Percentiles rank a stretch among this genome's conserved stretches.
These are phyloP conservation scores for Urocitellus parryii DNA, from an alignment of 2,113 vertebrate genomes.

Conservation along the genomic window DNA sequence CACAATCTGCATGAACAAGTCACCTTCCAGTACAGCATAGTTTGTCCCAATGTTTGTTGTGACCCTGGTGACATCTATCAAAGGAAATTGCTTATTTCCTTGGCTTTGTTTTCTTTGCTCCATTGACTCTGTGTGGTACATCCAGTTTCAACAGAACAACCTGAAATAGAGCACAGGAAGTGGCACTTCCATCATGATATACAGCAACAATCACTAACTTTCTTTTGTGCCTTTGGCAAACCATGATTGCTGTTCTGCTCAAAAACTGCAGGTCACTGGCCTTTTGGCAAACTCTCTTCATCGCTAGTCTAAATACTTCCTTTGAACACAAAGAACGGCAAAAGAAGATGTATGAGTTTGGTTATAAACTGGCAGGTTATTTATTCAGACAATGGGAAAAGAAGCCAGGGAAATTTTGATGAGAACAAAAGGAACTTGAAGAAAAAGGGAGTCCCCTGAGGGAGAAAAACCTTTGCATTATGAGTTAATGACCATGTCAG, in stretches of 20 bases:
- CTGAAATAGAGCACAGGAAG: background rate
- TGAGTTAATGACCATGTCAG: conserved; percentile 11
- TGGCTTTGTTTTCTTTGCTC: conserved; percentile 44
- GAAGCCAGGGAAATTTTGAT: background rate
- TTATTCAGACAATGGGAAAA: conserved; percentile 58
- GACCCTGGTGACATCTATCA: conserved; percentile 3
- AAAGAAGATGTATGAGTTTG: background rate
- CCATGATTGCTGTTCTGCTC: conserved; percentile 53
- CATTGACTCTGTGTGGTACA: conserved; percentile 14
- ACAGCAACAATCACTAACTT: background rate
- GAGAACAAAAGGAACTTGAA: background rate
- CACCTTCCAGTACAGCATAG: background rate
- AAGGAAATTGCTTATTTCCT: conserved; percentile 50
- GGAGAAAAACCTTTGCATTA: background rate
- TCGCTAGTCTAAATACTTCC: conserved; percentile 1
- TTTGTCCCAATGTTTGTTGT: background rate
- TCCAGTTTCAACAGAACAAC: conserved; percentile 6
- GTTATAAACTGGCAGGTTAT: conserved; percentile 36
- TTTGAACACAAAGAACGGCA: conserved; percentile 10
- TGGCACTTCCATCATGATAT: background rate
- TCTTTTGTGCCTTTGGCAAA: conserved; percentile 62
- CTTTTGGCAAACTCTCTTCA: conserved; percentile 52
- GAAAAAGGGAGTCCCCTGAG: background rate
- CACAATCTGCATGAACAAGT: background rate
- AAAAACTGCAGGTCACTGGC: conserved; percentile 53